Conservation (phyloP, 2,113 vertebrate species). For the Mobula hypostoma region DNA sequence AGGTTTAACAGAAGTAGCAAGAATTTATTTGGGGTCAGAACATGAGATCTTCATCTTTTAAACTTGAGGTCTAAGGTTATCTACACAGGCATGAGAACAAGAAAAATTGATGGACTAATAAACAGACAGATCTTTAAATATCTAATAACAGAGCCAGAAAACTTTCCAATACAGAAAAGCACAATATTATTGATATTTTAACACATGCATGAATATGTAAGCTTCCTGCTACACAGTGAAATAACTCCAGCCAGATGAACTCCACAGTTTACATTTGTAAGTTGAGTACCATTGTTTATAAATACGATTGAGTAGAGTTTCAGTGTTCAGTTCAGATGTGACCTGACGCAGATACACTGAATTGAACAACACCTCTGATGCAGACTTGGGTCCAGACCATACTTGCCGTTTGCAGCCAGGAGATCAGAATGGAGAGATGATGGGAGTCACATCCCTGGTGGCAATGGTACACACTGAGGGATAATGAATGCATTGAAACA, state of each 20-base stretch:
- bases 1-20: slow-evolving; percentile 24
- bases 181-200: not conserved
- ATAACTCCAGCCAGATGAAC: not conserved
- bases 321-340: not conserved
- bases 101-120: not conserved
- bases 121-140: not conserved
- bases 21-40: slow-evolving; percentile 30
- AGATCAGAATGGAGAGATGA: not conserved
- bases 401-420: not conserved
- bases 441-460: not conserved
- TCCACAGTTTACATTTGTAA: not conserved
- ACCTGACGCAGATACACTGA: not conserved
- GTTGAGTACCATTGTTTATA: not conserved
- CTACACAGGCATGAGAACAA: slow-evolving; percentile 28
- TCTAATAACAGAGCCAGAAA: not conserved
- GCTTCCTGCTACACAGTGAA: not conserved
- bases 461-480: not conserved
- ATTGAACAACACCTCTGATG: not conserved
- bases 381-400: not conserved
- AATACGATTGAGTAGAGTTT: not conserved
- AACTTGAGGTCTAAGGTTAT: slow-evolving; percentile 36
- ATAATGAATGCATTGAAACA: too few relatives aligned
- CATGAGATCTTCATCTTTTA: slow-evolving; percentile 27
- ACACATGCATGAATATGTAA: not conserved
- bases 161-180: not conserved